These are phyloP conservation scores for Tamias sibiricus DNA, from an alignment of 2,113 vertebrate species.

Conservation along the genomic window DNA sequence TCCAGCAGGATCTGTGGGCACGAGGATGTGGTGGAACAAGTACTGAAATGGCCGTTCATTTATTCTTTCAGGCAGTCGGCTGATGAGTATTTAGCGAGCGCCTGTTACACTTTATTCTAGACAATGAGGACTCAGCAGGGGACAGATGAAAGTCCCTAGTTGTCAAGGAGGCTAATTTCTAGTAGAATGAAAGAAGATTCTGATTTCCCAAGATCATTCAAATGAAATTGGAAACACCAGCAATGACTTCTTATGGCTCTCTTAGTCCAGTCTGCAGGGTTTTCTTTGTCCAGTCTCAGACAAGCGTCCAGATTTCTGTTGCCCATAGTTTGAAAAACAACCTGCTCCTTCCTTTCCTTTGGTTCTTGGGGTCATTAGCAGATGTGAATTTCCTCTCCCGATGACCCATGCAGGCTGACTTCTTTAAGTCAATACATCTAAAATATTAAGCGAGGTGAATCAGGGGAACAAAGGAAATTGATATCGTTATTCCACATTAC, in stretches of 20 bases:
- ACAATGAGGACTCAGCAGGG: neutral
- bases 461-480: slow-evolving; percentile 42
- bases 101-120: neutral
- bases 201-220: neutral
- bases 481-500: slow-evolving; percentile 33
- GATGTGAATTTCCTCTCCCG: slow-evolving; percentile 54
- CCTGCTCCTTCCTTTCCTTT: neutral
- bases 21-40: neutral
- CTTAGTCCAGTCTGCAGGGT: neutral
- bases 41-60: neutral
- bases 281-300: slow-evolving; percentile 17
- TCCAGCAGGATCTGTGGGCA: neutral
- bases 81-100: neutral
- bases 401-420: neutral
- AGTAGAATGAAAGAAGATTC: neutral
- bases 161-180: neutral
- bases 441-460: slow-evolving; percentile 62
- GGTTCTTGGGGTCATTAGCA: slow-evolving; percentile 23
- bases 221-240: neutral
- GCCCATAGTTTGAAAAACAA: neutral
- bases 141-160: neutral
- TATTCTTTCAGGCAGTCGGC: neutral
- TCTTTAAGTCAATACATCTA: slow-evolving; percentile 12
- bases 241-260: neutral
- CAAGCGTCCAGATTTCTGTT: neutral